phyloP scores from a whole-genome alignment of 2,888 invertebrate genomes.

The Pteria penguin region DNA sequence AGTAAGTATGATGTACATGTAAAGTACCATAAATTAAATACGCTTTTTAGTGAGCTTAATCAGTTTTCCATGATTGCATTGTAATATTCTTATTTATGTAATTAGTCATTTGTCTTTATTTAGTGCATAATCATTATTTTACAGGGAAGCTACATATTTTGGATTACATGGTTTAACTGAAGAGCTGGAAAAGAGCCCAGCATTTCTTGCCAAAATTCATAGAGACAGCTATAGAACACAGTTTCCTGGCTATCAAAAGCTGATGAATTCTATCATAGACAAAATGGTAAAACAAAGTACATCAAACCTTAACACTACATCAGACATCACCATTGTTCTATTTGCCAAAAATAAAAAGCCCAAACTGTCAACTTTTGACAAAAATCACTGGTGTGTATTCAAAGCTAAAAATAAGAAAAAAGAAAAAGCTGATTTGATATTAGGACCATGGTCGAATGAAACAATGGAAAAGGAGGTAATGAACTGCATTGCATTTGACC shows the following conservation, averaged over 20 bases:
- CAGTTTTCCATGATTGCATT: too few species aligned
- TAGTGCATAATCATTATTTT: too few species aligned
- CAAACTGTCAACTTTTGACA: conserved; percentile 48
- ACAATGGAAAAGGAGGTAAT: conserved; percentile 58
- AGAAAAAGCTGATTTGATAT: conserved; percentile 45
- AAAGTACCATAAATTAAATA: too few species aligned
- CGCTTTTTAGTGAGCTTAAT: too few species aligned
- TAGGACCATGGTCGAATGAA: conserved; percentile 59
- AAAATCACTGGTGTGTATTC: conserved; percentile 52
- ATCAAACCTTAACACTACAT: conserved; percentile 41
- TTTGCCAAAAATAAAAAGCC: conserved; percentile 45
- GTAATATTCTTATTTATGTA: too few species aligned
- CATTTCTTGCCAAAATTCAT: conserved; percentile 60
- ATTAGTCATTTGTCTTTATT: too few species aligned
- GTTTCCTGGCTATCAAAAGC: conserved; percentile 60
- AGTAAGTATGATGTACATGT: too few species aligned
- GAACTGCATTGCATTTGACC: conserved; percentile 59
- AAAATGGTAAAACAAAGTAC: conserved; percentile 36
- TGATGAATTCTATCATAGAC: conserved; percentile 53
- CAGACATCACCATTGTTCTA: conserved; percentile 50
- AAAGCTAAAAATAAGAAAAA: conserved; percentile 36
- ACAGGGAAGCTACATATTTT: conserved; percentile 73
- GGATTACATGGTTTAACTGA: conserved; percentile 67
- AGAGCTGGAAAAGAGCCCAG: conserved; percentile 66
- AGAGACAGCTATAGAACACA: conserved; percentile 57